phyloP scores from a whole-genome alignment of 2,888 invertebrate species.

The Subacronicta megacephala region DNA sequence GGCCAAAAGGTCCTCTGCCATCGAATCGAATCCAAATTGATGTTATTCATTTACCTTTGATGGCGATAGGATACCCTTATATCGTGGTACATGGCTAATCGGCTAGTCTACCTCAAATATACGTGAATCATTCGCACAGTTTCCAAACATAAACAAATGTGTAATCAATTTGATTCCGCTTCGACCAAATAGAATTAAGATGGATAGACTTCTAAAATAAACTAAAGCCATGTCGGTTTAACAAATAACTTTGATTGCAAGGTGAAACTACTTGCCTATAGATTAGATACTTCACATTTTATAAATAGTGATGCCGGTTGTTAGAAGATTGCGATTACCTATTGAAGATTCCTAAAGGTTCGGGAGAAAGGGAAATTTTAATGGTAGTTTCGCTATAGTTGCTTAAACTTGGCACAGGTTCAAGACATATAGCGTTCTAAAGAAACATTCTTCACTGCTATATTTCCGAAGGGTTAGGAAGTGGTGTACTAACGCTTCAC shows the following conservation, averaged over 20 bases:
- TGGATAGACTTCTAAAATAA: constrained; percentile 34
- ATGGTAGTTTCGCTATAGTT: too few relatives aligned
- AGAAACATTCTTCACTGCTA: too few relatives aligned
- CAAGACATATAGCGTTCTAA: too few relatives aligned
- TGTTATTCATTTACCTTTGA: neutral
- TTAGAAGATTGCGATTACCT: too few relatives aligned
- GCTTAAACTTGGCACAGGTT: too few relatives aligned
- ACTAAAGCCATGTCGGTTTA: constrained; percentile 30
- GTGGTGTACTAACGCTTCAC: too few relatives aligned
- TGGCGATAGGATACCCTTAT: neutral
- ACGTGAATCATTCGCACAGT: constrained; percentile 33
- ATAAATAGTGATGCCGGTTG: constrained; percentile 12
- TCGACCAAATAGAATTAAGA: constrained; percentile 19
- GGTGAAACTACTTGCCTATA: constrained; percentile 38
- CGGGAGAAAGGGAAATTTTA: too few relatives aligned
- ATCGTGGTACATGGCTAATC: neutral
- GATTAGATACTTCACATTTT: constrained; percentile 1
- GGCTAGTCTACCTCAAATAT: neutral
- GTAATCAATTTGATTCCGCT: constrained; percentile 33
- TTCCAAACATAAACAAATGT: constrained; percentile 37
- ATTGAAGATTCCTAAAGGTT: too few relatives aligned
- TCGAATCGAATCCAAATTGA: neutral
- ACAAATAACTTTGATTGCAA: constrained; percentile 45
- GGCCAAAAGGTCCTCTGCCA: too few relatives aligned
- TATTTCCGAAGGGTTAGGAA: too few relatives aligned